These are phyloP conservation scores for Lithobates pipiens DNA, from an alignment of 2,797 vertebrate species.

Conservation along the genomic window DNA sequence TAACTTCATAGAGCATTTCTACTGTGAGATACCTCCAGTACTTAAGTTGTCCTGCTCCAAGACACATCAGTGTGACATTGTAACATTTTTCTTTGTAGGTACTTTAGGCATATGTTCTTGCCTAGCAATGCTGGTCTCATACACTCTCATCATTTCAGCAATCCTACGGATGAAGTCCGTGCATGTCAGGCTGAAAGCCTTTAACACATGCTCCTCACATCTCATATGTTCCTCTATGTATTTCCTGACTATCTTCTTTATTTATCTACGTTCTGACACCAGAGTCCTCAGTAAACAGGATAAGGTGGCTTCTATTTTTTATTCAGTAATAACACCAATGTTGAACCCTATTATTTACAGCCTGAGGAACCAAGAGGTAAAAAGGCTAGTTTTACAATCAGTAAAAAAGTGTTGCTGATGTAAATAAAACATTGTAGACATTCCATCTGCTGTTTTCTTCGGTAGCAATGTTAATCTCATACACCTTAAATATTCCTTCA, in stretches of 20 bases:
- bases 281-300: neutral
- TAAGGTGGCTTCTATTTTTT: slow-evolving; percentile 11
- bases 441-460: too few species aligned
- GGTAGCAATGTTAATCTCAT: neutral
- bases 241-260: slow-evolving; percentile 8
- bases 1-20: slow-evolving; percentile 16
- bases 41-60: slow-evolving; percentile 4
- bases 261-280: neutral
- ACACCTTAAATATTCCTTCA: neutral
- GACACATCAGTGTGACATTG: neutral
- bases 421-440: neutral
- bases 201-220: slow-evolving; percentile 26
- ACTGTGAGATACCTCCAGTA: slow-evolving; percentile 6
- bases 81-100: neutral
- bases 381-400: neutral
- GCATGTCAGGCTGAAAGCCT: neutral
- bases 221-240: slow-evolving; percentile 6
- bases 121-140: neutral
- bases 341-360: slow-evolving; percentile 9
- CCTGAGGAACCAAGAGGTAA: slow-evolving; percentile 30
- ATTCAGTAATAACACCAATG: slow-evolving; percentile 2
- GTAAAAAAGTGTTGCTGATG: neutral
- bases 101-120: neutral
- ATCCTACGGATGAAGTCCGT: neutral
- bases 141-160: neutral